Evolutionary conservation across 1,140 invertebrate species (phyloP).

Genomic region (Agrypnia vestita): DNA sequence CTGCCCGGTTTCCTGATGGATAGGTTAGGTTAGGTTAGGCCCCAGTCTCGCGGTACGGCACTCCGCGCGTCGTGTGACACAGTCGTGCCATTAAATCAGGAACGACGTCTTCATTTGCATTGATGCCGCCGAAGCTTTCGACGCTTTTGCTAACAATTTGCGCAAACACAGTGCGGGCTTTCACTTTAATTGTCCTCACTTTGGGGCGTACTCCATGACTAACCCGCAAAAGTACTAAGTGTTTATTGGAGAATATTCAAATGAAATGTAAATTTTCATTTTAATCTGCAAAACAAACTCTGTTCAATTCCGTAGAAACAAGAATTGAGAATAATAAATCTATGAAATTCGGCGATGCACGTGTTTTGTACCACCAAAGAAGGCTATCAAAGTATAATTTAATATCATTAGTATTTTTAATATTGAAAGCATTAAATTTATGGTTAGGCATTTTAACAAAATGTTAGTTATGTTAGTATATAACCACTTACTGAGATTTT

Average conservation of each 20-base stretch:
- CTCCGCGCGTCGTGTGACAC: not conserved
- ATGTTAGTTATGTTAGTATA: too few species aligned
- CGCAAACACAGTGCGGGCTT: slow-evolving; percentile 38
- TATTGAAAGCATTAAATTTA: too few species aligned
- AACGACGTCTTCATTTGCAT: slow-evolving; percentile 49
- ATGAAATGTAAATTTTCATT: slow-evolving; percentile 36
- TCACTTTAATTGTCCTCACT: slow-evolving; percentile 42
- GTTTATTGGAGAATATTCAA: slow-evolving; percentile 42
- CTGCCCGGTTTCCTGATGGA: too few species aligned
- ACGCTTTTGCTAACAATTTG: slow-evolving; percentile 36
- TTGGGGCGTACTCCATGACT: slow-evolving; percentile 11
- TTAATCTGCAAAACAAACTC: not conserved
- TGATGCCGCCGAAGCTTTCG: slow-evolving; percentile 24
- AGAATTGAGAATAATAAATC: too few species aligned
- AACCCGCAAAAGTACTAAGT: not conserved
- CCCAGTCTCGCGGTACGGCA: not conserved
- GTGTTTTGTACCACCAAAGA: too few species aligned
- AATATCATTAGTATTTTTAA: too few species aligned
- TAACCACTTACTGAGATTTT: too few species aligned
- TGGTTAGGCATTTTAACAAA: too few species aligned
- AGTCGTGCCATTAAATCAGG: slow-evolving; percentile 42
- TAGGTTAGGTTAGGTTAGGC: too few species aligned
- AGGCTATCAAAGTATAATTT: too few species aligned
- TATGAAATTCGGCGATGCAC: too few species aligned
- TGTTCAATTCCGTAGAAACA: too few species aligned